A percentile compares a stretch with the other conserved stretches of the same genome.
These are phyloP conservation scores for Mesorhabditis belari DNA, from an alignment of 2,888 invertebrate species.

Conservation along the genomic window DNA sequence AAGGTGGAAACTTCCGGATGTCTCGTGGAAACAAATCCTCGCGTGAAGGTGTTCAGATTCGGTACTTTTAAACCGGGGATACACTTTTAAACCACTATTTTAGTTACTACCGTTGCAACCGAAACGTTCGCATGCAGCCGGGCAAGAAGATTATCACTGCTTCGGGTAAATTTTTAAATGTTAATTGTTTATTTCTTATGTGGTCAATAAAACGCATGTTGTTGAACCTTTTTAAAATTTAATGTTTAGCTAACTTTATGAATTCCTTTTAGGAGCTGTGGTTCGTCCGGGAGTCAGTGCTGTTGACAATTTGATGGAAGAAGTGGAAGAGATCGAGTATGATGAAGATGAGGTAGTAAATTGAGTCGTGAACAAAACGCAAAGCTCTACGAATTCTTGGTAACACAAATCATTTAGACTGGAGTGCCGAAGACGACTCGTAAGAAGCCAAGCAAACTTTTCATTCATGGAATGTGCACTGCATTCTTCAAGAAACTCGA, in stretches of 20 bases:
- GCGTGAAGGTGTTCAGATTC: slow-evolving; percentile 10
- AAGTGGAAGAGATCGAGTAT: slow-evolving; percentile 10
- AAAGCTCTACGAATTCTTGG: background rate
- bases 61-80: background rate
- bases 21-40: slow-evolving; percentile 32
- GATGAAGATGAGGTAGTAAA: slow-evolving; percentile 9
- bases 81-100: slow-evolving; percentile 15
- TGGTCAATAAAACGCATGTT: no score
- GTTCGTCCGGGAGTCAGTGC: slow-evolving; percentile 1
- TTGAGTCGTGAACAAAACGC: slow-evolving; percentile 6
- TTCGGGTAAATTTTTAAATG: no score
- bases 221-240: no score
- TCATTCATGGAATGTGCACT: slow-evolving; percentile 18
- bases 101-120: slow-evolving; percentile 30
- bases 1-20: slow-evolving; percentile 40
- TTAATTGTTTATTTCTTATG: no score
- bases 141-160: background rate
- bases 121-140: slow-evolving; percentile 3
- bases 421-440: background rate
- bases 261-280: no score
- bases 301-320: slow-evolving; percentile 12
- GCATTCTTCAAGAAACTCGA: slow-evolving; percentile 34
- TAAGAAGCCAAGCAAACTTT: background rate
- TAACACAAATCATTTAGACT: background rate
- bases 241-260: no score